Conservation (phyloP, 2,797 vertebrate species). For the Falco novaeseelandiae region DNA sequence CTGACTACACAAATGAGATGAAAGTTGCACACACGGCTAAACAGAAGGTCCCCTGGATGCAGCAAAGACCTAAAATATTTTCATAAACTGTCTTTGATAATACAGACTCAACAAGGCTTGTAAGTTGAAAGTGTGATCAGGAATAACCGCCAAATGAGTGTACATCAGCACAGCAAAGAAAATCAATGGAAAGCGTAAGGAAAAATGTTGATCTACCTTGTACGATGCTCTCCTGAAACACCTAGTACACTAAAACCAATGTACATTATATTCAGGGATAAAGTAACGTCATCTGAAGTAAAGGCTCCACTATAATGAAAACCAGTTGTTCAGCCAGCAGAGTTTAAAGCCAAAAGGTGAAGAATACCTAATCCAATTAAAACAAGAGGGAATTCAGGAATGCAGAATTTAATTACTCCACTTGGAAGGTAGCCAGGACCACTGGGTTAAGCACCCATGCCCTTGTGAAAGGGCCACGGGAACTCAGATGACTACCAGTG, state of each 20-base stretch:
- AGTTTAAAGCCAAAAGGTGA: background rate
- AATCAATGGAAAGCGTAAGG: background rate
- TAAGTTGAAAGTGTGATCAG: background rate
- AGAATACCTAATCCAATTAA: constrained; percentile 8
- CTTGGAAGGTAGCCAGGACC: background rate
- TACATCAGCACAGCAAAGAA: background rate
- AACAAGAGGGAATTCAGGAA: background rate
- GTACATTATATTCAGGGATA: background rate
- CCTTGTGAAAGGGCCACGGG: background rate
- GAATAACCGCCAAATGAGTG: background rate
- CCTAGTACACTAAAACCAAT: background rate
- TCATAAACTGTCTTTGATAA: background rate
- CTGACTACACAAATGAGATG: background rate
- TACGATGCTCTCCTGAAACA: background rate
- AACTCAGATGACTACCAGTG: background rate
- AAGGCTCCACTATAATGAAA: background rate
- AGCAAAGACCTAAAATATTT: background rate
- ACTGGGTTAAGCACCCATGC: background rate
- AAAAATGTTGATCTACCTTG: background rate
- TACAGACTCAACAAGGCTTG: background rate
- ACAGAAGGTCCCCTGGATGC: background rate
- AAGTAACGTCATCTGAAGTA: background rate
- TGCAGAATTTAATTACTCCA: background rate
- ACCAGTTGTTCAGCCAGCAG: background rate
- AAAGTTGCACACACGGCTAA: background rate